Percentiles rank a stretch among this genome's conserved stretches.
phyloP scores from a whole-genome alignment of 2,888 invertebrate species.

The Helicoverpa assulta region DNA sequence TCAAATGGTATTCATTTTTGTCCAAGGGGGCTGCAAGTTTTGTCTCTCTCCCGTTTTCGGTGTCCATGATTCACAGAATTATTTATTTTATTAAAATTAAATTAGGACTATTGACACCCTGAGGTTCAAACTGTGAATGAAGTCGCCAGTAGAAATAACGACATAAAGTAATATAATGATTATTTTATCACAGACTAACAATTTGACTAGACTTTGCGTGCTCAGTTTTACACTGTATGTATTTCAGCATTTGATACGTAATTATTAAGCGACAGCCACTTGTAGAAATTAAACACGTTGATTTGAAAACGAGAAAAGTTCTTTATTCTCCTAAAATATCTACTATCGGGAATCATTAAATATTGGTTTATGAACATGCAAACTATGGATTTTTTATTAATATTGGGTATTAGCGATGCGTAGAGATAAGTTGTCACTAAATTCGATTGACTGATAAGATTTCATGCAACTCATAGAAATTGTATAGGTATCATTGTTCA shows the following conservation, averaged over 20 bases:
- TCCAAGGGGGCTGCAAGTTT: slow-evolving; percentile 3
- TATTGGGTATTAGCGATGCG: not conserved
- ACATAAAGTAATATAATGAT: slow-evolving; percentile 40
- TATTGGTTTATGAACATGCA: slow-evolving; percentile 2
- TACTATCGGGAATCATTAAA: not conserved
- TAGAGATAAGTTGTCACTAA: slow-evolving; percentile 1
- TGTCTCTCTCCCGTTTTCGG: slow-evolving; percentile 28
- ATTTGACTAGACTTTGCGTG: slow-evolving; percentile 9
- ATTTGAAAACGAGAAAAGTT: not conserved
- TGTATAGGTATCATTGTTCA: not conserved
- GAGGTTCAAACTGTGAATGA: slow-evolving; percentile 40
- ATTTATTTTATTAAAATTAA: slow-evolving; percentile 4
- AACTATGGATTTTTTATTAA: not conserved
- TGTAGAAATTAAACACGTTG: too few species aligned
- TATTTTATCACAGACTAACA: slow-evolving; percentile 48
- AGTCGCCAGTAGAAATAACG: slow-evolving; percentile 6
- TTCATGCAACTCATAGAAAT: slow-evolving; percentile 30
- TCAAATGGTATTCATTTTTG: slow-evolving; percentile 53
- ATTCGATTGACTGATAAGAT: slow-evolving; percentile 32
- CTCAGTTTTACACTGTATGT: not conserved
- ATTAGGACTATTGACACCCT: slow-evolving; percentile 13
- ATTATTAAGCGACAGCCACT: too few species aligned
- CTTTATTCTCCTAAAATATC: not conserved
- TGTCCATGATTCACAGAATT: slow-evolving; percentile 37
- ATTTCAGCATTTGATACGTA: not conserved